phyloP scores from a whole-genome alignment of 1,140 invertebrate genomes.

The Temnothorax nylanderi region DNA sequence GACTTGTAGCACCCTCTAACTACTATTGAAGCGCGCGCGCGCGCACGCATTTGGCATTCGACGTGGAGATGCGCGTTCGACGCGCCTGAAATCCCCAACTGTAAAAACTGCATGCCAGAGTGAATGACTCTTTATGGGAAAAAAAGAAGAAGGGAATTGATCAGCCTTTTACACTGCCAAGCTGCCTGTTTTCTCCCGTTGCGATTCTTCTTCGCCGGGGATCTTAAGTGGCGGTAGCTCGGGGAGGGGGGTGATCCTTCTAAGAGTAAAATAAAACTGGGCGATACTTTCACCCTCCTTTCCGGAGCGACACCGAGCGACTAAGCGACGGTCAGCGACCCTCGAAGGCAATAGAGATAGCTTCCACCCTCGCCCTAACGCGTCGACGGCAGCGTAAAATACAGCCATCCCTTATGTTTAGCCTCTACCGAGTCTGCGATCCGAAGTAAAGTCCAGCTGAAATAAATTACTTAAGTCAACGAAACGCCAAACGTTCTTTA shows the following conservation, averaged over 20 bases:
- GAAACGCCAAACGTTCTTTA: neutral
- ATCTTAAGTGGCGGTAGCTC: neutral
- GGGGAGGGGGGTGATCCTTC: neutral
- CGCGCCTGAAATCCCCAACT: neutral
- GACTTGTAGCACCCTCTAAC: slow-evolving; percentile 12
- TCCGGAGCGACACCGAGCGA: neutral
- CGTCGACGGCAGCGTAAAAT: neutral
- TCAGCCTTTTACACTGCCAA: neutral
- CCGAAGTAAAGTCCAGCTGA: neutral
- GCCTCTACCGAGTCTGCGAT: neutral
- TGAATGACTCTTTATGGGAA: neutral
- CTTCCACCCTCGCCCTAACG: neutral
- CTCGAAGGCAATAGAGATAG: neutral
- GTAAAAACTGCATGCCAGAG: neutral
- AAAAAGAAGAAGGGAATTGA: neutral
- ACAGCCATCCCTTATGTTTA: neutral
- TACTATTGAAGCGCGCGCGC: too few relatives aligned
- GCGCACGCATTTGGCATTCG: neutral
- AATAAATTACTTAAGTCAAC: neutral
- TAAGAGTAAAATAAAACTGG: slow-evolving; percentile 21
- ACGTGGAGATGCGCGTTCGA: neutral
- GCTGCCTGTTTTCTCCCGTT: neutral
- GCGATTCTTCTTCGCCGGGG: neutral
- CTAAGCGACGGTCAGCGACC: neutral
- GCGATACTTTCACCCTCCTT: neutral